These are phyloP conservation scores for Eumacrocentrus americanus DNA, from an alignment of 2,888 invertebrate genomes.

Conservation along the genomic window DNA sequence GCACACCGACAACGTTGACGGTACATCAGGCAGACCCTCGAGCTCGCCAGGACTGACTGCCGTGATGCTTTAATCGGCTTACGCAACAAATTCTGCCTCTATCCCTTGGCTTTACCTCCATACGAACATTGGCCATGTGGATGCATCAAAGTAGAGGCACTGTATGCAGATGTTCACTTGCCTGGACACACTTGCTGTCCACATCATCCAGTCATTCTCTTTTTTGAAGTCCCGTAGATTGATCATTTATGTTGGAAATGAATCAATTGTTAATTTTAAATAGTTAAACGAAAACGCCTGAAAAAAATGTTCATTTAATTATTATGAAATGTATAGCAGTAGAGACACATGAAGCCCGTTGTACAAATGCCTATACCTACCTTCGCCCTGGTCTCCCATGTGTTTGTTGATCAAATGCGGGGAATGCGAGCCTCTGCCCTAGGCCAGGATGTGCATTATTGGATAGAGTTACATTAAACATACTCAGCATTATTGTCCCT, in stretches of 20 bases:
- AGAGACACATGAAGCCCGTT: background rate
- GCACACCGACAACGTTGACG: slow-evolving; percentile 20
- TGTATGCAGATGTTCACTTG: slow-evolving; percentile 7
- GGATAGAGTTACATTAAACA: slow-evolving; percentile 61
- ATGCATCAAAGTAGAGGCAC: slow-evolving; percentile 13
- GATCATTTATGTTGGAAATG: no score
- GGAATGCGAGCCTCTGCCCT: slow-evolving; percentile 43
- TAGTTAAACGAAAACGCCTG: no score
- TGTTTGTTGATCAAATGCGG: slow-evolving; percentile 29
- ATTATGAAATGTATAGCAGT: no score
- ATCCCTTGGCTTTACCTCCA: slow-evolving; percentile 39
- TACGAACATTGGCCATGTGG: slow-evolving; percentile 2
- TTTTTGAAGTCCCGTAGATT: no score
- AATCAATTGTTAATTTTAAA: no score
- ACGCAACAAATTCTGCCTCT: slow-evolving; percentile 51
- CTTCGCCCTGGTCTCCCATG: slow-evolving; percentile 4
- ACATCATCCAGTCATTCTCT: no score
- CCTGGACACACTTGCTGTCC: no score
- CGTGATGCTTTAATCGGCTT: slow-evolving; percentile 60
- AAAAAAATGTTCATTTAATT: no score
- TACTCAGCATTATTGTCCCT: slow-evolving; percentile 37
- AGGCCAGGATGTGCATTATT: slow-evolving; percentile 60
- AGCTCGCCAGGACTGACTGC: slow-evolving; percentile 28
- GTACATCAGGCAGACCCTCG: slow-evolving; percentile 4
- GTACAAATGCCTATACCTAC: slow-evolving; percentile 20